Base-by-base conservation (phyloP, 2,797 vertebrate genomes). In the Petrocephalus schoutedeni region DNA sequence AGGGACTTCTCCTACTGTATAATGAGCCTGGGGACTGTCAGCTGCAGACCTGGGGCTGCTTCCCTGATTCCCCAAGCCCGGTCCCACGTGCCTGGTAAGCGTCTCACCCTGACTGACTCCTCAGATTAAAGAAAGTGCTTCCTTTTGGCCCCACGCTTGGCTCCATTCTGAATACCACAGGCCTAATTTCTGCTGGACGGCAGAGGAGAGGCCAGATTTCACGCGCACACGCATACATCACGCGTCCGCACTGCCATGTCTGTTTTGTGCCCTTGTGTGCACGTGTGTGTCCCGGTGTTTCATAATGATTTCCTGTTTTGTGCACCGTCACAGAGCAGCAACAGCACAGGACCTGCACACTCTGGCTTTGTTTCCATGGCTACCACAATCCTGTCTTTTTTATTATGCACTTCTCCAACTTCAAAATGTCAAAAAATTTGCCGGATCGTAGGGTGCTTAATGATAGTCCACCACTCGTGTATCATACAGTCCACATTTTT, bases 371-470 rank as follows among this genome's bases (percentile, higher is more conserved):
- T 59, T 80, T 49, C 87, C 74, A 82, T 74, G 74, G n/a, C 32
- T 82, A 82, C 56, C 54, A 82, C 56, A 56, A 41, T 28, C 74
- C 36, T 19, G 36, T 58, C 54, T 49, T 58, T 77, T 49, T 28
- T 23, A 86, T 58, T 59, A 51, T 59, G 32, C 53, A 82, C 67
- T 82, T 57, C 57, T 56, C 54, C 56, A 41, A 82, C 71, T 82
- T 80, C 45, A 58, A 77, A 77, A 77, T 77, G 71, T 77, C 71
- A 77, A 16, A 77, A 77, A 77, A 16, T 23, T 45, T 74, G 67
- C 67, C 67, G 16, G 67, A 41, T 41, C 0, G 6, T 1, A 1
- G 71, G 36, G 71, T 16, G 32, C 41, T 45, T 77, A 45, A 77
- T 77, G 71, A 45, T 77, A 19, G 41, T 19, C 67, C 71, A 45